Evolutionary conservation across 1,140 invertebrate genomes (phyloP).

Genomic region (Pseudomyrmex cubaensis): DNA sequence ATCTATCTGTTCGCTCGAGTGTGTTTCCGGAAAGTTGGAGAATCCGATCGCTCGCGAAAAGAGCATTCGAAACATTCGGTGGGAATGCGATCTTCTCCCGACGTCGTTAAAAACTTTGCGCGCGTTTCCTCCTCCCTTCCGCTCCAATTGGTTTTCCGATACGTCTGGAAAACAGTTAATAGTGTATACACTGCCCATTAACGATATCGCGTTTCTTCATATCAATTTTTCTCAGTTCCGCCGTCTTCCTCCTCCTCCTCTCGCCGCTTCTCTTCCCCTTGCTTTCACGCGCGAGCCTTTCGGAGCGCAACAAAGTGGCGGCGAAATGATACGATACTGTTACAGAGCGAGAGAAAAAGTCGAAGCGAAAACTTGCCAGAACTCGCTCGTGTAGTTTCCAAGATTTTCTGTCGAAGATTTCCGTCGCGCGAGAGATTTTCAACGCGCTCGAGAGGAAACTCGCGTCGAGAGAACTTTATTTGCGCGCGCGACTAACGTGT

Average conservation of each 20-base stretch:
- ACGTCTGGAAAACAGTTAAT: conserved; percentile 47
- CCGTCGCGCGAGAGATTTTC: conserved; percentile 26
- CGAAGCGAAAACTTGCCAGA: conserved; percentile 23
- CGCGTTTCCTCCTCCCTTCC: conserved; percentile 19
- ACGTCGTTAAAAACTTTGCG: conserved; percentile 52
- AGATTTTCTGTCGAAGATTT: conserved; percentile 25
- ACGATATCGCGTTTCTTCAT: conserved; percentile 50
- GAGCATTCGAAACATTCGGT: conserved; percentile 20
- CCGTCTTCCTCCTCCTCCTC: neutral
- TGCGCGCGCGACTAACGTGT: conserved; percentile 13
- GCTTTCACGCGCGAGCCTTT: neutral
- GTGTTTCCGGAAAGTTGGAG: conserved; percentile 37
- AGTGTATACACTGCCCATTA: conserved; percentile 30
- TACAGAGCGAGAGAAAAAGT: neutral
- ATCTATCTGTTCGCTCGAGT: conserved; percentile 29
- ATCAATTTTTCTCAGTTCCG: conserved; percentile 43
- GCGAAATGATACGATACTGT: conserved; percentile 5
- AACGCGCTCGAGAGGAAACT: conserved; percentile 14
- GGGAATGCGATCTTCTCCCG: conserved; percentile 3
- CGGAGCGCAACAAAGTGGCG: conserved; percentile 10
- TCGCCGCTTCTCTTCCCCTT: conserved; percentile 3
- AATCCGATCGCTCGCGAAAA: conserved; percentile 43
- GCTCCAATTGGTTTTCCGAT: conserved; percentile 52
- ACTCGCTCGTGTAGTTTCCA: conserved; percentile 23
- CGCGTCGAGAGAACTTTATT: conserved; percentile 38